phyloP scores from a whole-genome alignment of 2,113 vertebrate genomes.

The Rutilus rutilus region DNA sequence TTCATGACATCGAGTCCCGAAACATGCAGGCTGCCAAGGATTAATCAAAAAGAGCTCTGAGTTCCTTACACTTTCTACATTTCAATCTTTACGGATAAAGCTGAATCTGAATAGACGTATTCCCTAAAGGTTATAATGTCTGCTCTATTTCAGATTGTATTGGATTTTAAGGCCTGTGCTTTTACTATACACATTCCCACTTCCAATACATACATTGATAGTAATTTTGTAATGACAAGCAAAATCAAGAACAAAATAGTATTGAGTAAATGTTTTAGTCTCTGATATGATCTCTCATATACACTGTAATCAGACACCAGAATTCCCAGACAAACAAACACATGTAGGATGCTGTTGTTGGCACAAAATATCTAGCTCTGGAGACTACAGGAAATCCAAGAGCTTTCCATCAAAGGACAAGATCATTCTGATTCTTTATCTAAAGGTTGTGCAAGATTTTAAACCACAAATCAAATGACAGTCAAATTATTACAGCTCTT shows the following conservation, averaged over 20 bases:
- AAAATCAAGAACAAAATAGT: background rate
- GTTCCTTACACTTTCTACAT: constrained; percentile 12
- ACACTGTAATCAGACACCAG: background rate
- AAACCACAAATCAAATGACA: constrained; percentile 17
- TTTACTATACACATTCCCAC: background rate
- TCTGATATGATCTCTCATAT: background rate
- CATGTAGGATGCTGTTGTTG: background rate
- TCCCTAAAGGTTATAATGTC: background rate
- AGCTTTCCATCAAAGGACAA: background rate
- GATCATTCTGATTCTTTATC: background rate
- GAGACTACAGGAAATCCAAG: background rate
- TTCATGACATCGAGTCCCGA: constrained; percentile 38
- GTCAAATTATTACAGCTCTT: constrained; percentile 26
- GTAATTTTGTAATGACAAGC: background rate
- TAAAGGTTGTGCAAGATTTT: background rate
- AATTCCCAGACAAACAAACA: background rate
- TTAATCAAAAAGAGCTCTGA: background rate
- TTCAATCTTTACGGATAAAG: background rate
- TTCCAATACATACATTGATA: background rate
- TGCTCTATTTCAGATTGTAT: background rate
- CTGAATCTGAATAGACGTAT: background rate
- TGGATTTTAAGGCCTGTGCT: background rate
- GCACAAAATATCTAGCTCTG: background rate
- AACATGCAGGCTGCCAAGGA: constrained; percentile 16
- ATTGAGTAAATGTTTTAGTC: constrained; percentile 11